Conservation (phyloP, 2,888 invertebrate species). For the Dione juno region DNA sequence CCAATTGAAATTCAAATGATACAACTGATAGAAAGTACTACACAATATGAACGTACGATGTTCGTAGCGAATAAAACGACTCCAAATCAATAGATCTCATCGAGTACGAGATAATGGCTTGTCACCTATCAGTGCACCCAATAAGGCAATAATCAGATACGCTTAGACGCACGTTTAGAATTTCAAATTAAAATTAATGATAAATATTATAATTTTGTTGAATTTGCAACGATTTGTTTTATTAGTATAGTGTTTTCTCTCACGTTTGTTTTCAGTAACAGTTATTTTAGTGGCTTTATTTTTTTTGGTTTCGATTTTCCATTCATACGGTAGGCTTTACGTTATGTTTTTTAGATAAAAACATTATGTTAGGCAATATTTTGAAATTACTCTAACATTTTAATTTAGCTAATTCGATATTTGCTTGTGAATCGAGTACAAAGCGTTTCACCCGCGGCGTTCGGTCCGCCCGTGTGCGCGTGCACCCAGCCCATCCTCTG, state of each 20-base stretch:
- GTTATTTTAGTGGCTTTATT: background rate
- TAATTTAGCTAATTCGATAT: too few relatives aligned
- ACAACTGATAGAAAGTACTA: constrained; percentile 14
- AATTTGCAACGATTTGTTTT: background rate
- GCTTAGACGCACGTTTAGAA: constrained; percentile 26
- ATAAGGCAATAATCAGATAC: constrained; percentile 58
- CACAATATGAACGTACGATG: constrained; percentile 9
- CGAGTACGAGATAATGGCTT: constrained; percentile 55
- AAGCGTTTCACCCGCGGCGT: constrained; percentile 44
- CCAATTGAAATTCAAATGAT: constrained; percentile 1
- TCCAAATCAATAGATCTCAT: constrained; percentile 39
- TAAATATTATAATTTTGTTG: background rate
- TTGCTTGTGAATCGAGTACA: constrained; percentile 4
- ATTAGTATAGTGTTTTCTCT: background rate
- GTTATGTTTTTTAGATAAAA: too few relatives aligned
- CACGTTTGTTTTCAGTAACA: background rate
- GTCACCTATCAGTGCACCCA: constrained; percentile 64
- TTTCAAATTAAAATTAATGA: background rate
- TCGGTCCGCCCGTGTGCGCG: constrained; percentile 57
- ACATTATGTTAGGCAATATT: too few relatives aligned
- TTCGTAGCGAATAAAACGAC: constrained; percentile 27
- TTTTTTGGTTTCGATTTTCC: too few relatives aligned
- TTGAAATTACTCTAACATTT: too few relatives aligned
- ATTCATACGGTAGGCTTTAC: too few relatives aligned
- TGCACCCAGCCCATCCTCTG: constrained; percentile 74